A percentile compares a stretch with the other conserved stretches of the same genome.
These are phyloP conservation scores for Cyanistes caeruleus DNA, from an alignment of 2,113 vertebrate species.

Conservation along the genomic window DNA sequence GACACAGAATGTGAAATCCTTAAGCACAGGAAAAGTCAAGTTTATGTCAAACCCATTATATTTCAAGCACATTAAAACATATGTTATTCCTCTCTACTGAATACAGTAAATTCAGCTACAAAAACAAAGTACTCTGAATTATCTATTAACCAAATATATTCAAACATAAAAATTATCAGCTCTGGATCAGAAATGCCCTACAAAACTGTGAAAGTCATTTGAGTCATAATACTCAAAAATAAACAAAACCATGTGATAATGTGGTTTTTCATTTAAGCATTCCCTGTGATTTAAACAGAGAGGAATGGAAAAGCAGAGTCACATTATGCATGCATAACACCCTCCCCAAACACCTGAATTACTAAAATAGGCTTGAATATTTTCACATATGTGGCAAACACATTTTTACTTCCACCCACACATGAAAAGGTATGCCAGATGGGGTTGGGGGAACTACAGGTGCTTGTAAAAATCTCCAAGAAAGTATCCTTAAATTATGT, in stretches of 20 bases:
- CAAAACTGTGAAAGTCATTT: neutral
- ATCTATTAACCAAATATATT: neutral
- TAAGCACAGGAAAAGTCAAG: neutral
- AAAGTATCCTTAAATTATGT: neutral
- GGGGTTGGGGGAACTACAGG: neutral
- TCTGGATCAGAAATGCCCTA: neutral
- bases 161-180: neutral
- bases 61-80: neutral
- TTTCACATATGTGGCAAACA: neutral
- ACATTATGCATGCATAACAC: neutral
- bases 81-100: neutral
- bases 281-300: neutral
- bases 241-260: neutral
- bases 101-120: neutral
- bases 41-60: neutral
- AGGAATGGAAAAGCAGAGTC: neutral
- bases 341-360: neutral
- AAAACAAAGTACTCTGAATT: neutral
- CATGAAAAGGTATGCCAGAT: neutral
- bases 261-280: neutral
- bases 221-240: neutral
- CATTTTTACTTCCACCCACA: neutral
- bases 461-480: neutral
- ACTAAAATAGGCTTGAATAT: neutral
- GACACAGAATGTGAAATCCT: neutral